Evolutionary conservation across 2,888 invertebrate genomes (phyloP), one percentile per base, ranked within the genome.

Genomic region (Azorinus chamasolen): DNA sequence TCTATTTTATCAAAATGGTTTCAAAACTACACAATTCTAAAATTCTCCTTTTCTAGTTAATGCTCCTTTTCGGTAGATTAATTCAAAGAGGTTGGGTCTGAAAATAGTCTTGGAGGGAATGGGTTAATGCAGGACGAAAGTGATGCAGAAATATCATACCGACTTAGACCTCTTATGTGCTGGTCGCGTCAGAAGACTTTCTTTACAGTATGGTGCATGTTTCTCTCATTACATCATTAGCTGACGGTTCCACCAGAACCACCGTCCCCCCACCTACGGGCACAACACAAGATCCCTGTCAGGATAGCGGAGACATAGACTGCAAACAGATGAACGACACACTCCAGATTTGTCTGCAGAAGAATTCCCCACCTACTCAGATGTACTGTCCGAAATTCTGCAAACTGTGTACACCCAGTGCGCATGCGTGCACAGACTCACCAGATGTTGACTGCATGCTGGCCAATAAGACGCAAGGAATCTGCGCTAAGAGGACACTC

Each of bases 301-400:
- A 54, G 37, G 79, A 79, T 51, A 79, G 74, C 45, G 74, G 74
- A 1, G 74, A 71, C 27, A 16, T 79, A n/a, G 74, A 79, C 54
- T 79, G 79, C 50, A 58, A 71, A 59, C 66, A 66, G 32, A 71
- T 79, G 70, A 62, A 79, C 59, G 62, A 61, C 50, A 63, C 71
- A 2, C 68, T 79, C 1, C 63, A 63, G 16, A 62, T 79, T 8
- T 79, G 79, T 50, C 59, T 62, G 2, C 51, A 74, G 22, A 74
- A 71, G 24, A 25, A 46, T 24, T 46, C 79, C 18, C 74, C 79
- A 59, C 74, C 79, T 20, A 66, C 70, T 16, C 18, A 68, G 10
- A 16, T 79, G 39, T 79, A 79, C 18, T 79, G 79, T 46, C 79
- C 79, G 32, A 74, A 74, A 58, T 79, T 54, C 54, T 79, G 79